Conservation (phyloP, 2,113 vertebrate genomes). For the Hoplias malabaricus region DNA sequence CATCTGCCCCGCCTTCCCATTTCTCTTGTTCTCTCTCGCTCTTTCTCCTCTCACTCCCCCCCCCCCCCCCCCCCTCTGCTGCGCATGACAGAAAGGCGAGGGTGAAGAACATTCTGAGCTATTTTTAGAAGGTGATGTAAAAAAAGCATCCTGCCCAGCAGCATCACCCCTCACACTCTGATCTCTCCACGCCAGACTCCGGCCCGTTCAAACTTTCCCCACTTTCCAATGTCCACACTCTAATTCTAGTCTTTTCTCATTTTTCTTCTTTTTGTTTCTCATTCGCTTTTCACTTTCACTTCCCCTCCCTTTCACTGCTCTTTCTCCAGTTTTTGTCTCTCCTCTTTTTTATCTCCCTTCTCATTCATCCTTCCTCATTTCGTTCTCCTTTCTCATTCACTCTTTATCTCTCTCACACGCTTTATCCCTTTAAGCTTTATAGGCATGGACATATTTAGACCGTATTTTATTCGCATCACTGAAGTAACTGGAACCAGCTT, state of each 20-base stretch:
- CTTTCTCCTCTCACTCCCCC: background rate
- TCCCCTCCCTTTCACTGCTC: background rate
- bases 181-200: background rate
- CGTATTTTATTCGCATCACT: background rate
- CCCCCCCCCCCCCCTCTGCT: slow-evolving; percentile 17
- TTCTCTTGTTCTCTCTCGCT: no score
- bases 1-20: no score
- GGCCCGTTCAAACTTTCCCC: background rate
- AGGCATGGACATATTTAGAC: background rate
- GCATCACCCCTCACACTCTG: slow-evolving; percentile 11
- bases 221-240: background rate
- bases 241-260: background rate
- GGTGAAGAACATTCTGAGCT: slow-evolving; percentile 61
- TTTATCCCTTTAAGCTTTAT: background rate
- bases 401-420: background rate
- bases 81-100: slow-evolving; percentile 62
- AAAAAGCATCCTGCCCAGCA: slow-evolving; percentile 36
- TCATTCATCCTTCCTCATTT: background rate
- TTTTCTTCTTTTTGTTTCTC: background rate
- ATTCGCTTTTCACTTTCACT: background rate
- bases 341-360: background rate
- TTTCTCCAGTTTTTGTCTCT: slow-evolving; percentile 19
- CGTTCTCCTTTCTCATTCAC: background rate
- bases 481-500: background rate
- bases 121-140: slow-evolving; percentile 72